Conservation (phyloP, 2,797 vertebrate genomes). For the Typhlichthys eigenmanni region DNA sequence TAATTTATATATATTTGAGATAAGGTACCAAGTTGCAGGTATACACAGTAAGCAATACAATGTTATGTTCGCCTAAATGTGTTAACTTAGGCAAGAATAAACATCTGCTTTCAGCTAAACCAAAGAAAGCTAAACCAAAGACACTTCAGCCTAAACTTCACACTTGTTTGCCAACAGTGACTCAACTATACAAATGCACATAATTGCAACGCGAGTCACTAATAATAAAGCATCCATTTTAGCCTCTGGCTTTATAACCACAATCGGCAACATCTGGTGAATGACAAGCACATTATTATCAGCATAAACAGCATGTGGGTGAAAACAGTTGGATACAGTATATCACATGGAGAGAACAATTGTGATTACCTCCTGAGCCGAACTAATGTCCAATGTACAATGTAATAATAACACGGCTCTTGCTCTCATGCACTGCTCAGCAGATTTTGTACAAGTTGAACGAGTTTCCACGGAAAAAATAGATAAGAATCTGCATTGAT, state of each 20-base stretch:
- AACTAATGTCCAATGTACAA: conserved; percentile 44
- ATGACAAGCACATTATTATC: not conserved
- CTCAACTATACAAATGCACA: not conserved
- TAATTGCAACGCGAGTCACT: not conserved
- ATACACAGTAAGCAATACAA: no score
- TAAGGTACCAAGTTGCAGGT: no score
- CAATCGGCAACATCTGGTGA: conserved; percentile 31
- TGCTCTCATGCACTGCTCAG: conserved; percentile 51
- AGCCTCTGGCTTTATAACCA: conserved; percentile 11
- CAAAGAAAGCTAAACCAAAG: no score
- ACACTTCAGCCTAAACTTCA: no score
- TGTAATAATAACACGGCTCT: conserved; percentile 60
- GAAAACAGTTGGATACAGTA: not conserved
- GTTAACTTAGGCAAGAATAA: no score
- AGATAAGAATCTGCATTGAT: conserved; percentile 47
- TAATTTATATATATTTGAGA: no score
- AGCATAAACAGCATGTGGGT: no score
- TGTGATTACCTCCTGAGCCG: conserved; percentile 47
- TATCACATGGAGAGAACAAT: conserved; percentile 22
- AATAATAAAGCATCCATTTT: conserved; percentile 4
- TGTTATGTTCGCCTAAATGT: no score
- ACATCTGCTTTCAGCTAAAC: no score
- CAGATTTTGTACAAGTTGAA: conserved; percentile 64
- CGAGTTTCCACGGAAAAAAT: conserved; percentile 24
- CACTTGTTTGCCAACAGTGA: no score